These are phyloP conservation scores for Periparus ater DNA, from an alignment of 2,797 vertebrate species.

Conservation along the genomic window DNA sequence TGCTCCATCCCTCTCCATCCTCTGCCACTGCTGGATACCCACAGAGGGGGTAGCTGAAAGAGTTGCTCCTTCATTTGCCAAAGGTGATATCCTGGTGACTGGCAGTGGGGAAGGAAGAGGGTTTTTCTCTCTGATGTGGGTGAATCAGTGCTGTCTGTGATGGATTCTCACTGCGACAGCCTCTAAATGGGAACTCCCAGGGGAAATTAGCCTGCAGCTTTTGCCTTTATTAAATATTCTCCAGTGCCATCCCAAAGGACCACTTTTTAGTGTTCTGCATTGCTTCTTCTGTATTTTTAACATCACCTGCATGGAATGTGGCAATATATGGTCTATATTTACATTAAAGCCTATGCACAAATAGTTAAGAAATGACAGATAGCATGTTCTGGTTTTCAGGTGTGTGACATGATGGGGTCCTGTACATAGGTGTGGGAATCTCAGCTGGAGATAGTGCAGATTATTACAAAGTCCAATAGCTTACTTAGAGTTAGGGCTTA, in stretches of 20 bases:
- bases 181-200: conserved; percentile 30
- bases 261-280: neutral
- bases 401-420: neutral
- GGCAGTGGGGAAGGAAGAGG: neutral
- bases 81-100: neutral
- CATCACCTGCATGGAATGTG: neutral
- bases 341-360: neutral
- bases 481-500: neutral
- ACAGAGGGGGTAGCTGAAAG: neutral
- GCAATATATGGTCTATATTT: neutral
- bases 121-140: neutral
- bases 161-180: conserved; percentile 39
- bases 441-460: neutral
- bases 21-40: neutral
- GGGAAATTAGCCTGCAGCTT: conserved; percentile 66
- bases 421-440: neutral
- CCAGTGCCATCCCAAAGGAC: conserved; percentile 27
- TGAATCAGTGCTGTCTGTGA: conserved; percentile 11
- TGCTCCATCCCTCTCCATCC: neutral
- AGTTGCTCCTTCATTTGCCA: fast-evolving
- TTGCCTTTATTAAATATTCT: conserved; percentile 66
- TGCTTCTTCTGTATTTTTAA: conserved; percentile 17
- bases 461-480: neutral
- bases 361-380: neutral
- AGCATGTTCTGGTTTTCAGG: neutral